Conservation (phyloP, 1,140 invertebrate species). For the Steinernema khuongi region DNA sequence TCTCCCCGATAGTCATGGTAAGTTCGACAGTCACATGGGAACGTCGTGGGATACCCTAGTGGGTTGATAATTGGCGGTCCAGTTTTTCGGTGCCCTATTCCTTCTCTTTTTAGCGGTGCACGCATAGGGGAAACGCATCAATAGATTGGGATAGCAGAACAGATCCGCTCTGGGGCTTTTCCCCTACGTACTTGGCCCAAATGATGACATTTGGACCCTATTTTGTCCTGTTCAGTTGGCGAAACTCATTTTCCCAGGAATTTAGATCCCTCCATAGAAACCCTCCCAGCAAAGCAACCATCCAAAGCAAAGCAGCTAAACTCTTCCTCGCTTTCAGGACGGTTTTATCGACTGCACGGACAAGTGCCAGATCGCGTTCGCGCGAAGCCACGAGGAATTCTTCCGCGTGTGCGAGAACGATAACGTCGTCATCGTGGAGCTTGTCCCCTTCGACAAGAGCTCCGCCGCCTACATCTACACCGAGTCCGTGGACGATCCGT, state of each 20-base stretch:
- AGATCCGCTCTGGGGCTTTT: no score
- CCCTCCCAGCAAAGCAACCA: no score
- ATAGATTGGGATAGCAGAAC: no score
- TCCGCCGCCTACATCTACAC: conserved; percentile 12
- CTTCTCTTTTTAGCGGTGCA: no score
- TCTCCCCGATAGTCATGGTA: not conserved
- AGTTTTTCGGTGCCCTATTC: not conserved
- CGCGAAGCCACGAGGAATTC: not conserved
- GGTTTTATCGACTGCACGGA: not conserved
- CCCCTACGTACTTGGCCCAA: no score
- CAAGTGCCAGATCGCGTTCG: conserved; percentile 9
- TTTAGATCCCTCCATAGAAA: not conserved
- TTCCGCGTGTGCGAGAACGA: conserved; percentile 13
- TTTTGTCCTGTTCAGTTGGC: no score
- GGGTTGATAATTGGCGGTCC: no score
- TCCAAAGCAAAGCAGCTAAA: no score
- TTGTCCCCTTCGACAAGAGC: not conserved
- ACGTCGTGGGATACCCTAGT: no score
- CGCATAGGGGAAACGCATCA: no score
- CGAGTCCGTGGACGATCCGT: conserved; percentile 2
- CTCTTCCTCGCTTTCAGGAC: not conserved
- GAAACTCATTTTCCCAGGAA: no score
- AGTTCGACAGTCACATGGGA: not conserved
- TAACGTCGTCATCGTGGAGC: conserved; percentile 5
- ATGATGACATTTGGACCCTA: no score